Evolutionary conservation across 92 coral and sea anemone genomes (phyloP).

Genomic region (Parazoanthus darwini): DNA sequence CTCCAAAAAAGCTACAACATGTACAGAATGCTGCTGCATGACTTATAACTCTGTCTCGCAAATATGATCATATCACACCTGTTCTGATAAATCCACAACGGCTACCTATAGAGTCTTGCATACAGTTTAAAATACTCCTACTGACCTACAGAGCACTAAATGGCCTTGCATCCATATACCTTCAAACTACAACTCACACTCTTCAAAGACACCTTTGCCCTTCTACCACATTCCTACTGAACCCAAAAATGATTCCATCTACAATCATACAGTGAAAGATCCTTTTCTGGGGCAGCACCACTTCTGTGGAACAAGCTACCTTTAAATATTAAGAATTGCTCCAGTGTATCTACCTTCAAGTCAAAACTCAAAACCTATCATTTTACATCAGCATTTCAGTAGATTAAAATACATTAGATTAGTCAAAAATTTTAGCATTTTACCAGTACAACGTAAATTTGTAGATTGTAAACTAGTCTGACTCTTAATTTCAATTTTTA

Average conservation of each 20-base stretch:
- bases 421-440: neutral
- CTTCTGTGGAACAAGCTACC: slow-evolving; percentile 7
- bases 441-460: slow-evolving; percentile 13
- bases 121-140: slow-evolving; percentile 2
- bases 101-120: neutral
- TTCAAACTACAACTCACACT: slow-evolving; percentile 26
- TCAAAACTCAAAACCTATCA: slow-evolving; percentile 19
- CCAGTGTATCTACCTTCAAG: neutral
- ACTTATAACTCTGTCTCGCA: too few species aligned
- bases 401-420: slow-evolving; percentile 9
- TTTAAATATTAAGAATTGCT: too few species aligned
- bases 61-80: too few species aligned
- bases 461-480: neutral
- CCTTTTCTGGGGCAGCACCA: slow-evolving; percentile 11
- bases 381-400: slow-evolving; percentile 22
- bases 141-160: slow-evolving; percentile 17
- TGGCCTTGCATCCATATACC: slow-evolving; percentile 29
- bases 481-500: slow-evolving; percentile 14
- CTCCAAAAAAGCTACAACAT: too few species aligned
- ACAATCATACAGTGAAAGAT: slow-evolving; percentile 5
- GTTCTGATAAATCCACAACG: too few species aligned
- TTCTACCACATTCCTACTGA: slow-evolving; percentile 20
- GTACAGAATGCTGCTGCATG: too few species aligned
- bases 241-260: slow-evolving; percentile 14
- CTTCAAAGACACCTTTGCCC: slow-evolving; percentile 6